Conservation (phyloP, 2,888 invertebrate genomes). For the Stegophylla sp. region DNA sequence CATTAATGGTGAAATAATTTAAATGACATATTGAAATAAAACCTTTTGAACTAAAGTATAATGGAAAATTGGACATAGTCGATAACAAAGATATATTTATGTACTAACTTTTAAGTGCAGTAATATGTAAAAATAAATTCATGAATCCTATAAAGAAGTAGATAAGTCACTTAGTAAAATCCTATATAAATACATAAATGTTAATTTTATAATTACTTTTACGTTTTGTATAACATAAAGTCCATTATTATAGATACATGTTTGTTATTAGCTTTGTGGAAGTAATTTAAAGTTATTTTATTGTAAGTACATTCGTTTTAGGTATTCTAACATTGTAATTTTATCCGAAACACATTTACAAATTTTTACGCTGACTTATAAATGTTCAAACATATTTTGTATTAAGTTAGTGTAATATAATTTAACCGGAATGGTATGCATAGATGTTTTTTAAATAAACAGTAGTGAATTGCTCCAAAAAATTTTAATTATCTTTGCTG, state of each 20-base stretch:
- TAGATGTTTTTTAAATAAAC: slow-evolving; percentile 20
- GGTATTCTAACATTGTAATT: background rate
- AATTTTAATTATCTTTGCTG: background rate
- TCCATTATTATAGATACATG: slow-evolving; percentile 1
- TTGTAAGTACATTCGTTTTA: background rate
- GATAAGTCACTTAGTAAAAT: slow-evolving; percentile 20
- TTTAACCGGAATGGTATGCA: background rate
- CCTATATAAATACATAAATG: background rate
- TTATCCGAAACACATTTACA: background rate
- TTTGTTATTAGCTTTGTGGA: background rate
- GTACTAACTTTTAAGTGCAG: slow-evolving; percentile 8
- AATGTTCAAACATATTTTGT: background rate
- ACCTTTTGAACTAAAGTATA: background rate
- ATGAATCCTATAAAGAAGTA: background rate
- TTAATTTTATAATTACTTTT: background rate
- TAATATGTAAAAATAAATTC: slow-evolving; percentile 2
- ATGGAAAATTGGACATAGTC: background rate
- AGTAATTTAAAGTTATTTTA: background rate
- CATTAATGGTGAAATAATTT: background rate
- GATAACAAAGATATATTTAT: slow-evolving; percentile 25
- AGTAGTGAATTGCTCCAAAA: slow-evolving; percentile 5
- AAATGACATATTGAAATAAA: slow-evolving; percentile 18
- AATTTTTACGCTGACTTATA: background rate
- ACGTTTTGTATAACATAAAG: slow-evolving; percentile 4
- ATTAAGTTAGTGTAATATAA: background rate